These are phyloP conservation scores for Enteromius argenteus DNA, from an alignment of 2,797 vertebrate species.

Conservation along the genomic window DNA sequence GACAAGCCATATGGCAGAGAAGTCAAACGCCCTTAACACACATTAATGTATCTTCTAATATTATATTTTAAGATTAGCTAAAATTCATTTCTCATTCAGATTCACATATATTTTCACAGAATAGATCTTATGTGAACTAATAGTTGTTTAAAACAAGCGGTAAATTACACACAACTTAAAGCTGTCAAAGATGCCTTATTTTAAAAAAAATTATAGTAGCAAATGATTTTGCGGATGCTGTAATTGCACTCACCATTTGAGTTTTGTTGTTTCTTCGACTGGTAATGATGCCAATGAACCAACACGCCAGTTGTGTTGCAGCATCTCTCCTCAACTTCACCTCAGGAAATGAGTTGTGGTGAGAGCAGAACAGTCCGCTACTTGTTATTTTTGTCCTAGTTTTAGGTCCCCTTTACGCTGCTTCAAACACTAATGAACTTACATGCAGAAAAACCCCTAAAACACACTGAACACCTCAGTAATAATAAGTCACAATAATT, in stretches of 20 bases:
- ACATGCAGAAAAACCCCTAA: background rate
- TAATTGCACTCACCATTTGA: constrained; percentile 39
- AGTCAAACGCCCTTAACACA: background rate
- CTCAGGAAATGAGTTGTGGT: constrained; percentile 54
- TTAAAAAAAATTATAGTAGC: background rate
- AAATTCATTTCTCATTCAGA: background rate
- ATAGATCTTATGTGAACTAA: background rate
- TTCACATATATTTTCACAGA: background rate
- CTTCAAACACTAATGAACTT: background rate
- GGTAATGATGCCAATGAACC: background rate
- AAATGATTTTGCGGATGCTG: background rate
- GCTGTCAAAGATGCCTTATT: background rate
- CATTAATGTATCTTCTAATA: background rate
- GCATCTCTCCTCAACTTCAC: background rate
- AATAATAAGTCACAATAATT: background rate
- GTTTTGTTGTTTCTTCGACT: background rate
- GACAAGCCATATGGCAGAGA: background rate
- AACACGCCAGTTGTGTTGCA: background rate
- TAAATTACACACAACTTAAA: constrained; percentile 2
- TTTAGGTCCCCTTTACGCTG: background rate
- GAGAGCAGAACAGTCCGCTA: background rate
- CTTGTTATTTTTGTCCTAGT: background rate
- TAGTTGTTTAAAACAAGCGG: background rate
- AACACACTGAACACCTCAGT: background rate
- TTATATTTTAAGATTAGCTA: background rate